These are phyloP conservation scores for Caretta caretta DNA, from an alignment of 2,113 vertebrate genomes.

Conservation along the genomic window DNA sequence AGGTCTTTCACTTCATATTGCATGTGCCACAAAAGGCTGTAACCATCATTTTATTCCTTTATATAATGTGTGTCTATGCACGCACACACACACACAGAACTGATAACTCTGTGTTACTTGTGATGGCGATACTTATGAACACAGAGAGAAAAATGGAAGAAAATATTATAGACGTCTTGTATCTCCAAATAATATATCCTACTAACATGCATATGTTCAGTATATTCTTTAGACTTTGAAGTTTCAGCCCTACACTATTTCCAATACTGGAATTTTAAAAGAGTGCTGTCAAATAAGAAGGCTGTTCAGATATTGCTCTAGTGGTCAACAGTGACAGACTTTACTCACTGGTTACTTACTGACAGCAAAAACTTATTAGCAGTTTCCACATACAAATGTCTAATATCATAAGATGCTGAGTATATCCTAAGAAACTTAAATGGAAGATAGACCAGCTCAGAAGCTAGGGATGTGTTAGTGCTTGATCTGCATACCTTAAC, in stretches of 20 bases:
- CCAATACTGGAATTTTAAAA: background rate
- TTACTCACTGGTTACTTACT: background rate
- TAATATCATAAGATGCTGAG: background rate
- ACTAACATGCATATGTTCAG: background rate
- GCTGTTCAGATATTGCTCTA: background rate
- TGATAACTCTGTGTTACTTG: background rate
- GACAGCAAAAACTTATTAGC: background rate
- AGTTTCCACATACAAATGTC: background rate
- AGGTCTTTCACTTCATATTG: no score
- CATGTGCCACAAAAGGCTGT: background rate
- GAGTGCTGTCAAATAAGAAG: background rate
- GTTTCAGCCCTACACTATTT: background rate
- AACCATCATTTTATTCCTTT: no score
- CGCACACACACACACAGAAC: background rate
- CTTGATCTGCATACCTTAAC: background rate
- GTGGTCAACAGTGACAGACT: background rate
- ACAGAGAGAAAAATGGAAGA: background rate
- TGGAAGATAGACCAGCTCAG: background rate
- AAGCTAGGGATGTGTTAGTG: accelerated
- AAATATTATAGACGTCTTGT: background rate
- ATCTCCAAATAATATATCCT: background rate
- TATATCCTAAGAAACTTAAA: accelerated
- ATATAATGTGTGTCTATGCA: no score
- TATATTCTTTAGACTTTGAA: background rate
- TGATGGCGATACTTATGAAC: background rate